Base-by-base conservation (phyloP, 1,140 invertebrate genomes). In the Heliconius hewitsoni region DNA sequence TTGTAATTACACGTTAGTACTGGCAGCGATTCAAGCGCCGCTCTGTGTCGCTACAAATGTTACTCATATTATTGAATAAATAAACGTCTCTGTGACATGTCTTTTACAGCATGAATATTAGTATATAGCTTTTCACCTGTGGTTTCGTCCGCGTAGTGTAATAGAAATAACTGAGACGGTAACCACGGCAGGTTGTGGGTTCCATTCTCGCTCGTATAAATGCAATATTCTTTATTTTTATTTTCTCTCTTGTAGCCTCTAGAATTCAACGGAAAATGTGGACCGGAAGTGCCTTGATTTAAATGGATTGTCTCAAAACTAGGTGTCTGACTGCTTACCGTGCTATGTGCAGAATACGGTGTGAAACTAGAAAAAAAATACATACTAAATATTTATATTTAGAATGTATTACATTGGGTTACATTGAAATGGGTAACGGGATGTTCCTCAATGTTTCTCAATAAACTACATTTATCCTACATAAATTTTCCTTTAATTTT, bases 1-100 rank as follows among this genome's bases (percentile, higher is more conserved):
- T 78, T 71, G 60, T 79, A 74, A 73, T 78, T 60, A 37, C 70
- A 42, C 39, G 13, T 55, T 34, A 39, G 60, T 52, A 78, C 78
- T 81, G 80, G 80, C 80, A 75, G 50, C 60, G 76, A 42, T 78
- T 81, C 80, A 81, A 81, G 73, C 79, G 75, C 71, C 74, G 66
- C 71, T 9, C 23, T 55, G 60, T 30, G 60, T 66, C 23, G 27
- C 11, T 66, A 66, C 60, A 66, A 66, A 66, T 66, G 60, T 66
- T 66, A 30, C 60, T 27, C 60, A 66, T 66, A 70, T 75, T 75
- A 75, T 75, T 75, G 37, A 60, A 66, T 66, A 66, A 66, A 66
- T 66, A 66, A 66, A 66, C 60, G 16, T 30, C 9, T 66, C 60
- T 30, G 13, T 3, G 13, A 30, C 27, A 66, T 66, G 9, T 66